These are phyloP conservation scores for Unio delphinus DNA, from an alignment of 2,888 invertebrate species.

Conservation along the genomic window DNA sequence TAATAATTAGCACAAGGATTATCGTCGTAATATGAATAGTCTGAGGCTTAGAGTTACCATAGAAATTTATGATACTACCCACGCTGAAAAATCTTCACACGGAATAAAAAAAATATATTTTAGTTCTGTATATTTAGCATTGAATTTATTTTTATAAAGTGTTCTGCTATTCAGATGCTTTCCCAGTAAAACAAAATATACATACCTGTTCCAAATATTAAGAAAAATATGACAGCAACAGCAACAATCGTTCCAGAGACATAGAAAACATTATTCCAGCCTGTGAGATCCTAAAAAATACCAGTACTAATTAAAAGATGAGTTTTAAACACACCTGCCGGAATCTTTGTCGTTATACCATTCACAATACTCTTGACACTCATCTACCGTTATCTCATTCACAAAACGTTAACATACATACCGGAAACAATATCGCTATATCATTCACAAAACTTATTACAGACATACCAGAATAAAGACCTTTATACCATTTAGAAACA, in stretches of 20 bases:
- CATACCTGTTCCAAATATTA: constrained; percentile 49
- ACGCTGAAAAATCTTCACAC: not conserved
- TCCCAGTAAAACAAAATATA: not conserved
- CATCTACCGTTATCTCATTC: not conserved
- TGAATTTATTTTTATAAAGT: not conserved
- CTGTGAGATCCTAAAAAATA: constrained; percentile 30
- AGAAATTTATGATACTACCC: not conserved
- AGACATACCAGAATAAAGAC: too few relatives aligned
- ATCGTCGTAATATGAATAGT: not conserved
- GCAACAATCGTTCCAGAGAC: constrained; percentile 39
- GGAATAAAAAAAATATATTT: not conserved
- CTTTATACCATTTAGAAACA: too few relatives aligned
- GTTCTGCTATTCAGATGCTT: too few relatives aligned
- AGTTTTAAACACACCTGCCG: not conserved
- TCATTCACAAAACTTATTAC: too few relatives aligned
- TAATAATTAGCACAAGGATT: not conserved
- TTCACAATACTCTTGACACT: too few relatives aligned
- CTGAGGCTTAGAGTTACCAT: not conserved
- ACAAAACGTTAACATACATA: too few relatives aligned
- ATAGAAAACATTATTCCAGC: constrained; percentile 49
- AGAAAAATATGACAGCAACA: constrained; percentile 32
- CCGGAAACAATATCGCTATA: too few relatives aligned
- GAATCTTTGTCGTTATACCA: not conserved
- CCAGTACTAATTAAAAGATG: constrained; percentile 3
- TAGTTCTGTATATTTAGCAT: too few relatives aligned